Evolutionary conservation across 2,113 vertebrate species (phyloP).

Genomic region (Aegithalos caudatus): DNA sequence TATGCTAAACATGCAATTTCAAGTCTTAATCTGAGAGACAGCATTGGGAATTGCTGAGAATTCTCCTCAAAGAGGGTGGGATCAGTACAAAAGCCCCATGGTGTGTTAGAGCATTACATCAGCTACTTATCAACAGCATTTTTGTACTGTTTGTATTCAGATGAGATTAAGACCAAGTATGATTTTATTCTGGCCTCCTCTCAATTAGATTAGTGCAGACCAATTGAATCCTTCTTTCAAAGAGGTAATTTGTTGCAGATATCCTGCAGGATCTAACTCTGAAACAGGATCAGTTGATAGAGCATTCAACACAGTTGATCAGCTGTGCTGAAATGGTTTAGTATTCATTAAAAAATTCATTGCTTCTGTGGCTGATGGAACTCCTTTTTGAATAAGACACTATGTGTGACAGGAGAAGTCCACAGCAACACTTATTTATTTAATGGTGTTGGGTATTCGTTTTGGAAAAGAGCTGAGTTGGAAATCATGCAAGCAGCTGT

Average conservation of each 20-base stretch:
- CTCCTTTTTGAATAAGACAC: background rate
- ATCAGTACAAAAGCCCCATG: background rate
- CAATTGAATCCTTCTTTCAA: background rate
- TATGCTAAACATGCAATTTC: slow-evolving; percentile 35
- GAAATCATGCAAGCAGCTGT: slow-evolving; percentile 63
- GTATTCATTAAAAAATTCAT: background rate
- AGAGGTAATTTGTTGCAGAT: slow-evolving; percentile 16
- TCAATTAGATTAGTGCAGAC: slow-evolving; percentile 42
- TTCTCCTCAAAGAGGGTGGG: background rate
- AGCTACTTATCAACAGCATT: slow-evolving; percentile 34
- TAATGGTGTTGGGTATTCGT: background rate
- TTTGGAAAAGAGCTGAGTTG: slow-evolving; percentile 42
- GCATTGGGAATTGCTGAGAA: background rate
- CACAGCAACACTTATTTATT: background rate
- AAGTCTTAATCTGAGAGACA: slow-evolving; percentile 7
- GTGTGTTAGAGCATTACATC: slow-evolving; percentile 27
- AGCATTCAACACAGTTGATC: background rate
- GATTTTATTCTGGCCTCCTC: slow-evolving; percentile 12
- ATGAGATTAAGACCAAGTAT: slow-evolving; percentile 49
- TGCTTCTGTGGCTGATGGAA: background rate
- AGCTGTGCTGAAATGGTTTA: background rate
- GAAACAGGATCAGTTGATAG: background rate
- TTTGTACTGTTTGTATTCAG: slow-evolving; percentile 56
- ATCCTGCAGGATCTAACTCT: background rate
- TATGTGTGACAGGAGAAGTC: background rate